These are phyloP conservation scores for Nectonema munidae DNA, from an alignment of 2,888 invertebrate species.

Conservation along the genomic window DNA sequence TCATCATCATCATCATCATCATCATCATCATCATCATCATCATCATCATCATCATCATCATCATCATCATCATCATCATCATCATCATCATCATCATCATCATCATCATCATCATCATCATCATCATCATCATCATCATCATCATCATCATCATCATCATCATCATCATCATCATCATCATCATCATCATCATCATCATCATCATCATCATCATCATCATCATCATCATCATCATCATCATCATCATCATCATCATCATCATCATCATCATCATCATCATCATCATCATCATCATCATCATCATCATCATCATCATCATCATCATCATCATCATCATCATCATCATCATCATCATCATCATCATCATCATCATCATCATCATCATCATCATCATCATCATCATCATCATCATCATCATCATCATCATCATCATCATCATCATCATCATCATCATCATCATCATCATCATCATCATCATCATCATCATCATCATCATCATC, in stretches of 20 bases:
- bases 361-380: not conserved
- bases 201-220: not conserved
- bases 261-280: not conserved
- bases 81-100: not conserved
- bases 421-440: not conserved
- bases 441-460: not conserved
- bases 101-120: not conserved
- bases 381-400: not conserved
- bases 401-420: not conserved
- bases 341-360: not conserved
- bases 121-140: not conserved
- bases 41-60: not conserved
- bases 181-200: not conserved
- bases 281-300: not conserved
- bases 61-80: not conserved
- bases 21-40: not conserved
- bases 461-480: not conserved
- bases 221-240: not conserved
- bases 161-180: not conserved
- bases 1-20: not conserved
- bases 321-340: not conserved
- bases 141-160: not conserved
- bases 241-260: not conserved
- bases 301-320: not conserved
- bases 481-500: not conserved